These are phyloP conservation scores for Petrocephalus schoutedeni DNA, from an alignment of 2,797 vertebrate genomes.

Conservation along the genomic window DNA sequence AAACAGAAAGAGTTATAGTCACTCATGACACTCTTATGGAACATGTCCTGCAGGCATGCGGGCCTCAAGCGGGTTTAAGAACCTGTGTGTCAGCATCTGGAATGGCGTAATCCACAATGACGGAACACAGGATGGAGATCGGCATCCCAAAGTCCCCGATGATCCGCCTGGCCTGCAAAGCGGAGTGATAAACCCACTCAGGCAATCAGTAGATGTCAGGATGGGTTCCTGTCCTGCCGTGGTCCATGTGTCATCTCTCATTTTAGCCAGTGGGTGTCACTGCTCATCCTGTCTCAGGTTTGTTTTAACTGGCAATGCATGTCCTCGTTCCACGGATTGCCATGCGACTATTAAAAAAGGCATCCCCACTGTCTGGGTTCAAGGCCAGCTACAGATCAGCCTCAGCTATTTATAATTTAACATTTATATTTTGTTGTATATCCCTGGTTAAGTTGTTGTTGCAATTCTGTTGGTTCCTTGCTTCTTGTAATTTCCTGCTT, in stretches of 20 bases:
- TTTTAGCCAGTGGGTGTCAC: background rate
- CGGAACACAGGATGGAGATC: conserved; percentile 70
- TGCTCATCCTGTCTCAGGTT: background rate
- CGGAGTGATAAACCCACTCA: conserved; percentile 12
- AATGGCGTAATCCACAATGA: conserved; percentile 66
- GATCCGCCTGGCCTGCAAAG: conserved; percentile 63
- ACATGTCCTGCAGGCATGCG: background rate
- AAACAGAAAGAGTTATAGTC: background rate
- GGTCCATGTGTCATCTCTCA: background rate
- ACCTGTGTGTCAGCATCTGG: conserved; percentile 70
- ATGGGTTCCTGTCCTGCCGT: background rate
- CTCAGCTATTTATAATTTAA: background rate
- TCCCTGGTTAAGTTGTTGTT: background rate
- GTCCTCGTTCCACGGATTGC: background rate
- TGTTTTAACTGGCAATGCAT: background rate
- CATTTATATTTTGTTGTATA: background rate
- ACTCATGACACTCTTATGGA: background rate
- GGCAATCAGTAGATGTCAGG: background rate
- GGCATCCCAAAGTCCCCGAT: conserved; percentile 71
- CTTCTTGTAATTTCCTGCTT: background rate
- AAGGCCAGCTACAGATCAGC: background rate
- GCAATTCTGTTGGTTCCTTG: background rate
- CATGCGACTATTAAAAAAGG: background rate
- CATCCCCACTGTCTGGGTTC: background rate
- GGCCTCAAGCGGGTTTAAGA: conserved; percentile 4